Base-by-base conservation (phyloP, 2,888 invertebrate genomes). In the Kryphioiulus occultus region DNA sequence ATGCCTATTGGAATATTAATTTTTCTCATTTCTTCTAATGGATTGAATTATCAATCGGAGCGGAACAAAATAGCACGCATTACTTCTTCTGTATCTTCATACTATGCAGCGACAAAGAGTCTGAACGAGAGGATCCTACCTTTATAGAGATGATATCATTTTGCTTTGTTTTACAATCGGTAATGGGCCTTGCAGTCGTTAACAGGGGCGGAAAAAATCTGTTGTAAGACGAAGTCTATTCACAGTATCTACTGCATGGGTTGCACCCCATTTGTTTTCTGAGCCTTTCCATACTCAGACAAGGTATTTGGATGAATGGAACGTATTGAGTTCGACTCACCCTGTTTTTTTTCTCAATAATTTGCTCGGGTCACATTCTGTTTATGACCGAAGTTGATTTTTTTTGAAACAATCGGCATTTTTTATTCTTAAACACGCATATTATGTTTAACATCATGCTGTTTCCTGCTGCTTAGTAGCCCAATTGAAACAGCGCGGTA, bases 1-100 rank as follows among this genome's bases (percentile, higher is more conserved):
- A 78, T 78, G 78, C 30, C 78, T 78, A 78, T 78, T 78, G 78
- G 78, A 78, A 78, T 78, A 78, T 78, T 78, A 78, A 78, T 78
- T 78, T 78, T 78, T 78, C 78, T 78, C 78, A 78, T 78, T 78
- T 78, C 78, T 30, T 30, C 78, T 78, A 78, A 78, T 78, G 78
- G 78, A 78, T 78, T 78, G 26, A 78, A 78, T 78, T 78, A 78
- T 78, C 15, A 78, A 78, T 78, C 78, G 78, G 78, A 30, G 78
- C 78, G 78, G 78, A 78, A 78, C 78, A 78, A 78, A 78, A 30
- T 30, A 78, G 78, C 78, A 15, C 22, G 15, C 78, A 78, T 78
- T 78, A 78, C 15, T 78, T 78, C 68, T 26, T 78, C 12, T 78
- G 30, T 78, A 26, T 78, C 15, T 78, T 30, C 30, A 78, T 78